These are phyloP conservation scores for Caenorhabditis remanei DNA, from an alignment of 1,140 invertebrate species.

Conservation along the genomic window DNA sequence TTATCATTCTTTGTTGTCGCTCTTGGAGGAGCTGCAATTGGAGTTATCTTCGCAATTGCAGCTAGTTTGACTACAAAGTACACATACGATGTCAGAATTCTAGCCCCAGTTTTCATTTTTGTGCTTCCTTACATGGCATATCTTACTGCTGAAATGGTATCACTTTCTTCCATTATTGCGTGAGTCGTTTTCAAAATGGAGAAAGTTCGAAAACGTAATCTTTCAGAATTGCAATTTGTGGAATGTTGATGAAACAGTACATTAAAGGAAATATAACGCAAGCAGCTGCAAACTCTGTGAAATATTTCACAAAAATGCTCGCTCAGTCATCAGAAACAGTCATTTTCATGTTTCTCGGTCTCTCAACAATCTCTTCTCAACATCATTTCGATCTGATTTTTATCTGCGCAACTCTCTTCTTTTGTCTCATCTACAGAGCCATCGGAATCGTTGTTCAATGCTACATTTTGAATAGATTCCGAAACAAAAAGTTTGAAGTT, in stretches of 20 bases:
- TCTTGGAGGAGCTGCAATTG: constrained; percentile 91
- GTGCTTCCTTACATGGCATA: constrained; percentile 68
- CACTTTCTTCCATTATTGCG: constrained; percentile 68
- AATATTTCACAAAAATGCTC: constrained; percentile 98
- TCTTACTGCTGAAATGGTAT: constrained; percentile 67
- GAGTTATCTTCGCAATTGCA: constrained; percentile 92
- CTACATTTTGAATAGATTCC: constrained; percentile 65
- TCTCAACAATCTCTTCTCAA: constrained; percentile 90
- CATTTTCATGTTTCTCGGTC: constrained; percentile 98
- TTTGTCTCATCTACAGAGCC: constrained; percentile 92
- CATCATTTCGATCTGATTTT: constrained; percentile 97
- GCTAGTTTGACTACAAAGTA: constrained; percentile 82
- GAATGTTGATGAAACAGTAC: constrained; percentile 98
- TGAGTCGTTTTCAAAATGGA: constrained; percentile 27
- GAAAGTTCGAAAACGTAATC: not conserved
- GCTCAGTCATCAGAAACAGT: constrained; percentile 87
- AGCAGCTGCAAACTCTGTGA: constrained; percentile 96
- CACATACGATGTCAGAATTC: constrained; percentile 67
- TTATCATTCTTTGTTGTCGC: constrained; percentile 93
- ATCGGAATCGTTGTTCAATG: constrained; percentile 79
- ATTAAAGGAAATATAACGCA: constrained; percentile 97
- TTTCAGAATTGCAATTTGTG: constrained; percentile 89
- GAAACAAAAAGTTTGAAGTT: constrained; percentile 64
- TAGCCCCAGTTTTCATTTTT: constrained; percentile 71
- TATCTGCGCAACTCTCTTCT: constrained; percentile 90